Evolutionary conservation across 2,888 invertebrate genomes (phyloP), one percentile per base, ranked within the genome.

Genomic region (Nasonia oneida): DNA sequence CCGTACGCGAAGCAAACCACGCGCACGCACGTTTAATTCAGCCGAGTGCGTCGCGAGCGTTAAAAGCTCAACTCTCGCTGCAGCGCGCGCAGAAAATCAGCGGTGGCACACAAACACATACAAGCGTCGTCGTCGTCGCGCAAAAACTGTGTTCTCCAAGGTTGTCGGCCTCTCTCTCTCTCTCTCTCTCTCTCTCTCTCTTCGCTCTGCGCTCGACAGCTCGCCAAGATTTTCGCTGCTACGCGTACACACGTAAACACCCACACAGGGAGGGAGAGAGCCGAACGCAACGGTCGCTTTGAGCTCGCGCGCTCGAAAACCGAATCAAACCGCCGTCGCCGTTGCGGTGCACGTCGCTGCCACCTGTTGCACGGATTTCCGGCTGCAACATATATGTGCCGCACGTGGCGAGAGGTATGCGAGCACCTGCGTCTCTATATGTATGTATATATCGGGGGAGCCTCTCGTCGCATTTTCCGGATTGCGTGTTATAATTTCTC

Each of bases 341-440:
- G 61, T 42, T 39, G 71, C 42, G 76, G 70, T 74, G 89, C 89
- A 89, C 88, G 89, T 88, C 89, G 88, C 86, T 84, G 89, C 91
- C 92, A 93, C 93, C 93, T 93, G 93, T 93, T 93, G 93, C 93
- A 88, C 89, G 90, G 91, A 92, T 92, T 93, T 93, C 92, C 92
- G 92, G 90, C 92, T 61, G 57, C n/a, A 61, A n/a, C 57, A 23
- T 61, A n/a, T 61, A 8, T 61, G 6, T 61, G 57, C 57, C n/a
- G 57, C 57, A 61, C 57, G 57, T 61, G 57, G 57, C 57, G 15
- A 71, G 6, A 71, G 18, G 42, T 42, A 39, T 10, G 71, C 39
- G n/a, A n/a, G 71, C 71, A 71, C 71, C 71, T 71, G 71, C 71
- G 37, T 71, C 39, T 71, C 39, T 18, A 71, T 37, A 18, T 0